Base-by-base conservation (phyloP, 2,113 vertebrate species). In the Arothron firmamentum region DNA sequence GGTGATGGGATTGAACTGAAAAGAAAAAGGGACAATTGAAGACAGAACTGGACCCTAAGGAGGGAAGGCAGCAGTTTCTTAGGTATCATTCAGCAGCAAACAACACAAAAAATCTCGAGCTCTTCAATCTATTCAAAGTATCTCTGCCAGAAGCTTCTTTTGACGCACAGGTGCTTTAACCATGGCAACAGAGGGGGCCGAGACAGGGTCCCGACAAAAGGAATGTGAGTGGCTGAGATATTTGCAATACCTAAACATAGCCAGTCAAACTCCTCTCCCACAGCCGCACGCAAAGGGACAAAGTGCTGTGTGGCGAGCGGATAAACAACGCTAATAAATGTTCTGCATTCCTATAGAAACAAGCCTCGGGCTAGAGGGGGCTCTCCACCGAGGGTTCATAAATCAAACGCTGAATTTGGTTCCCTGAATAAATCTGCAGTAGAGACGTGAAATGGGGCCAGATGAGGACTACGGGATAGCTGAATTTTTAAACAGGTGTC, bases 171-270 rank as follows among this genome's bases (percentile, higher is more conserved):
- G 89, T 90, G 81, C 62, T 46, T 71, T 72, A 80, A 83, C 63
- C 79, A 78, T 54, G 78, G 80, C 80, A 85, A 85, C 72, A 57
- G 68, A 67, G 70, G 69, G 77, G 64, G 66, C 65, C 54, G 62
- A 79, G 67, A 70, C 55, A 63, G 72, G 60, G 82, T 74, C 52
- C 47, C 69, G 34, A 60, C 65, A 61, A 58, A 59, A 87, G 83
- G 84, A 90, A 89, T 87, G 84, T 21, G 57, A 80, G 66, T 25
- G 70, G 75, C 70, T 72, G 59, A 81, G 73, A 91, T 88, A 86
- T 89, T 85, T 90, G 81, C 75, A 88, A 88, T 87, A 86, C 69
- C 81, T 84, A 85, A 91, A 87, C 87, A 81, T 78, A 81, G 83
- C 77, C 81, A 83, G 82, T 87, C 83, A 87, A 87, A 89, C 86